Base-by-base conservation (phyloP, 2,797 vertebrate genomes). In the Scomberomorus guttatus region DNA sequence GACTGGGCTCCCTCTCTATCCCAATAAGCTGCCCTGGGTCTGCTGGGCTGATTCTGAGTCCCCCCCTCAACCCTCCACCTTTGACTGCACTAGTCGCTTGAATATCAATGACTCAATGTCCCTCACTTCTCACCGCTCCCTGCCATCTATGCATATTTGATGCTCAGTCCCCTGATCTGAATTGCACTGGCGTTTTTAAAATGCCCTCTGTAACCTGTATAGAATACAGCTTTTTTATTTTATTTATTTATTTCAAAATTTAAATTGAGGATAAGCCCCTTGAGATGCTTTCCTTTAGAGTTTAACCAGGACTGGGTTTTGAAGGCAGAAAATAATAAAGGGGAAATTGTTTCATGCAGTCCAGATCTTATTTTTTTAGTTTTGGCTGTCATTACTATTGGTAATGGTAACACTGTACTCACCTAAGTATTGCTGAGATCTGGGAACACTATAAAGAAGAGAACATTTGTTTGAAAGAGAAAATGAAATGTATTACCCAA, bases 21-120 rank as follows among this genome's bases (percentile, higher is more conserved):
- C 91, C 90, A 90, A 81, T 95, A 95, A 95, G 93, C 92, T 92
- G 89, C 88, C 81, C 83, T 90, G 92, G 90, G 89, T 92, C 91
- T 88, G 77, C 82, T 73, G 89, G 87, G 90, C 91, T 91, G 89
- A 91, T 89, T 88, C 86, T 74, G 84, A 92, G 90, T 85, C 87
- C 79, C 89, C 72, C 78, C 75, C 86, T 72, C 86, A 87, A 87
- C 80, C 88, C 87, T 90, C 70, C 85, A 92, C 89, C 90, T 94
- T 87, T 90, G 88, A 90, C 90, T 89, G 84, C 82, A 77, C 66
- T 69, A 81, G 89, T 86, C 75, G 11, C 88, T 66, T n/a, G 93
- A 94, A 95, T 94, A 95, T 91, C 86, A 94, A 95, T 91, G 84
- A 90, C 79, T 66, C 64, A 34, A 15, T 83, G 86, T 91, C 89